Evolutionary conservation across 2,888 invertebrate species (phyloP).

Genomic region (Limulus polyphemus): DNA sequence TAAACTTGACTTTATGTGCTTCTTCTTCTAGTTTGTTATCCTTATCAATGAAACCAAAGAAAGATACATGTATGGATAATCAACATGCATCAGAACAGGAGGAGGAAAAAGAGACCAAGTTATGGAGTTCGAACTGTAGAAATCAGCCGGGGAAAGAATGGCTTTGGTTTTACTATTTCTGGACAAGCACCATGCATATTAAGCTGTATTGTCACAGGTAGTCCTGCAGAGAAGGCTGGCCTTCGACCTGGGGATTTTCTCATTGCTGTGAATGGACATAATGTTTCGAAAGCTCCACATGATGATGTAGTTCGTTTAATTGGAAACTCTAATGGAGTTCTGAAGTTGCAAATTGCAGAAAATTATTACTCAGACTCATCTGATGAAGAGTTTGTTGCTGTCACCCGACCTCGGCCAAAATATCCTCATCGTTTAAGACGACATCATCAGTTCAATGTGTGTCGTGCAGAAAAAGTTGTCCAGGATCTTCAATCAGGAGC

Average conservation of each 20-base stretch:
- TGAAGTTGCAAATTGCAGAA: conserved; percentile 73
- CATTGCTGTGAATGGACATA: conserved; percentile 78
- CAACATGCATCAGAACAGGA: conserved; percentile 37
- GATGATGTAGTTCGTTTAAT: conserved; percentile 85
- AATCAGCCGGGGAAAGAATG: conserved; percentile 68
- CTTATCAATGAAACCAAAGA: too few relatives aligned
- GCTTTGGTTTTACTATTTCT: conserved; percentile 95
- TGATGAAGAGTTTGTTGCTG: conserved; percentile 46
- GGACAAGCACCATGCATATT: conserved; percentile 92
- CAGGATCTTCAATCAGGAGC: conserved; percentile 43
- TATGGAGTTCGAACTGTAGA: conserved; percentile 70
- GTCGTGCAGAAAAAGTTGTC: conserved; percentile 43
- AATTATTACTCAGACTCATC: conserved; percentile 74
- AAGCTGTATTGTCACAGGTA: conserved; percentile 78
- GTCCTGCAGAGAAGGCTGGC: conserved; percentile 81
- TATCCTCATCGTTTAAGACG: conserved; percentile 33
- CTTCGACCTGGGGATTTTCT: conserved; percentile 83
- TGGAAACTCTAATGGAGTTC: conserved; percentile 67
- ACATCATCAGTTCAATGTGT: conserved; percentile 31
- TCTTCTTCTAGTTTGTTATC: too few relatives aligned
- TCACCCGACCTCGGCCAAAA: conserved; percentile 34
- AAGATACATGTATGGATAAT: too few relatives aligned
- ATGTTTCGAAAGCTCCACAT: conserved; percentile 81
- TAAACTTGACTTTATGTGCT: too few relatives aligned
- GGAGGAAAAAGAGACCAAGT: conserved; percentile 56